Evolutionary conservation across 2,797 vertebrate species (phyloP).

Genomic region (Ceryle rudis): DNA sequence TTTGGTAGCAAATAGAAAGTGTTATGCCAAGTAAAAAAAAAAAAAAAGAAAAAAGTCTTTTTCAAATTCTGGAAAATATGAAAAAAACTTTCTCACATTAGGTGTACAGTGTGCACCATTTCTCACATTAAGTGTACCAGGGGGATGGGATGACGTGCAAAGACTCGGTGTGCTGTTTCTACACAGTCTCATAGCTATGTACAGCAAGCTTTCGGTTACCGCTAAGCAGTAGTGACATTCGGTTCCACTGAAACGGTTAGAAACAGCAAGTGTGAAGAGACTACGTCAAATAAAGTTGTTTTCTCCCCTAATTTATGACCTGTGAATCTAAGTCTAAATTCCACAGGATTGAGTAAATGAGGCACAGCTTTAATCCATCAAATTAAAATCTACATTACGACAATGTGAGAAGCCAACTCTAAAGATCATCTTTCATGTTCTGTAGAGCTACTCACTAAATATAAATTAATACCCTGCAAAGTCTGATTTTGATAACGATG

Average conservation of each 20-base stretch:
- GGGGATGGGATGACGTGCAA: neutral
- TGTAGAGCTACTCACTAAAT: conserved; percentile 6
- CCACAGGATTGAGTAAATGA: conserved; percentile 20
- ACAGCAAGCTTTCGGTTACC: neutral
- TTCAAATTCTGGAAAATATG: neutral
- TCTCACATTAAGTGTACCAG: neutral
- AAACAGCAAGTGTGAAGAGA: conserved; percentile 13
- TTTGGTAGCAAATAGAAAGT: neutral
- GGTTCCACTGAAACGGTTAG: neutral
- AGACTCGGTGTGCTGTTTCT: neutral
- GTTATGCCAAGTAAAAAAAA: neutral
- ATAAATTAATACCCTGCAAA: neutral
- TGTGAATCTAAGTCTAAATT: conserved; percentile 24
- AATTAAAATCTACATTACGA: conserved; percentile 21
- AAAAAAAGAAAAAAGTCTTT: neutral
- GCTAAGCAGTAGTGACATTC: neutral
- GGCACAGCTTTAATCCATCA: conserved; percentile 37
- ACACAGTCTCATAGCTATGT: neutral
- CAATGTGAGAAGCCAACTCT: neutral
- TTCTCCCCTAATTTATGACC: conserved; percentile 26
- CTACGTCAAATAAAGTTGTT: conserved; percentile 19
- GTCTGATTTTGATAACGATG: neutral
- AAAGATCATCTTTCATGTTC: conserved; percentile 23
- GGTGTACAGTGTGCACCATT: no score
- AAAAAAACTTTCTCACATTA: neutral